phyloP scores from a whole-genome alignment of 2,888 invertebrate species.

The Rhodophaea formosa region DNA sequence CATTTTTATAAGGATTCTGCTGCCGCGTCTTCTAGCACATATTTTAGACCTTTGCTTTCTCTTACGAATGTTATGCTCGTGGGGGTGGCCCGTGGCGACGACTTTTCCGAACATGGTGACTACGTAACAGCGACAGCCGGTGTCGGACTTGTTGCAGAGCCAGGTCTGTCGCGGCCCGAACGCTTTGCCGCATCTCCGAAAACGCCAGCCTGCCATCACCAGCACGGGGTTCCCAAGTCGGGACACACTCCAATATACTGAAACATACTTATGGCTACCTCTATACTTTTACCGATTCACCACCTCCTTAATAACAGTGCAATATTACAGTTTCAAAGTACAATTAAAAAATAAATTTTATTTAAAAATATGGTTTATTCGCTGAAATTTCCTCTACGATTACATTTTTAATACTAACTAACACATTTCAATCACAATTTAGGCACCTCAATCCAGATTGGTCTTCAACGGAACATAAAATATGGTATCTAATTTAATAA shows the following conservation, averaged over 20 bases:
- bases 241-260: slow-evolving; percentile 63
- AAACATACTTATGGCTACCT: slow-evolving; percentile 42
- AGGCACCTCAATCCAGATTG: too few species aligned
- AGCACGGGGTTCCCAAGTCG: slow-evolving; percentile 63
- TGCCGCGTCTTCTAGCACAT: slow-evolving; percentile 8
- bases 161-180: slow-evolving; percentile 40
- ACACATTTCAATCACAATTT: too few species aligned
- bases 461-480: too few species aligned
- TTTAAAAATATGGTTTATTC: not conserved
- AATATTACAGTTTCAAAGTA: not conserved
- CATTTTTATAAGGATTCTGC: not conserved
- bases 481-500: too few species aligned
- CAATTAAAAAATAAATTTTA: not conserved
- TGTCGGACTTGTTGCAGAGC: slow-evolving; percentile 70
- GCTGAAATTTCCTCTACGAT: not conserved
- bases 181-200: slow-evolving; percentile 42
- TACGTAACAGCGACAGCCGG: slow-evolving; percentile 58
- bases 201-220: slow-evolving; percentile 57
- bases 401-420: not conserved
- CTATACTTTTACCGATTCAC: slow-evolving; percentile 10
- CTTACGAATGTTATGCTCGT: slow-evolving; percentile 40
- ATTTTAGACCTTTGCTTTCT: slow-evolving; percentile 2
- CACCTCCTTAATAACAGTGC: not conserved
- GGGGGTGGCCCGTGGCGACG: slow-evolving; percentile 45
- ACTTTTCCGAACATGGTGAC: slow-evolving; percentile 47